Evolutionary conservation across 2,888 invertebrate species (phyloP).

Genomic region (Drosophila affinis): DNA sequence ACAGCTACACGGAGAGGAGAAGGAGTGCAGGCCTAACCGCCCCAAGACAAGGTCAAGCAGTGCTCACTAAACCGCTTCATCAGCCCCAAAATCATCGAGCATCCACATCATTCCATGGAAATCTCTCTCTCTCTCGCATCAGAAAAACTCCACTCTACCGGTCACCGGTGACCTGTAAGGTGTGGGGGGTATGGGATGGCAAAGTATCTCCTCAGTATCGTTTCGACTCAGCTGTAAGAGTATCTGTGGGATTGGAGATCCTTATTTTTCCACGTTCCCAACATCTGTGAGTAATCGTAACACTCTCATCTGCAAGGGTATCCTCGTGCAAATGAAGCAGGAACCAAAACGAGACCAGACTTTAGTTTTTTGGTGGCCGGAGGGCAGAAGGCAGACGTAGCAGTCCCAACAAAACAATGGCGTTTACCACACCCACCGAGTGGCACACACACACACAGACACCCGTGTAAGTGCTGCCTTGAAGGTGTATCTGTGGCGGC

Average conservation of each 20-base stretch:
- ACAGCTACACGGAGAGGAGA: background rate
- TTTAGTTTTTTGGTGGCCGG: background rate
- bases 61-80: background rate
- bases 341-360: background rate
- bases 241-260: background rate
- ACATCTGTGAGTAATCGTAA: background rate
- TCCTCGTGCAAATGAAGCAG: background rate
- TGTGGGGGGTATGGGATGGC: too few relatives aligned
- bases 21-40: too few relatives aligned
- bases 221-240: too few relatives aligned
- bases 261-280: background rate
- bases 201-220: too few relatives aligned
- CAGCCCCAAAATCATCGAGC: background rate
- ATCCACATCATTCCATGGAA: background rate
- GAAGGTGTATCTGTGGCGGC: constrained; percentile 19
- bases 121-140: too few relatives aligned
- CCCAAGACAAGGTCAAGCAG: background rate
- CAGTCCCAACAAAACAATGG: background rate
- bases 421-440: constrained; percentile 15
- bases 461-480: background rate
- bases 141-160: too few relatives aligned
- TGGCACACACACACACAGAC: background rate
- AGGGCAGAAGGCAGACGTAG: background rate
- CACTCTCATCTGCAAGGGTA: background rate
- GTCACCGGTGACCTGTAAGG: too few relatives aligned